Evolutionary conservation across 2,888 invertebrate species (phyloP).

Genomic region (Anoncus sp.): DNA sequence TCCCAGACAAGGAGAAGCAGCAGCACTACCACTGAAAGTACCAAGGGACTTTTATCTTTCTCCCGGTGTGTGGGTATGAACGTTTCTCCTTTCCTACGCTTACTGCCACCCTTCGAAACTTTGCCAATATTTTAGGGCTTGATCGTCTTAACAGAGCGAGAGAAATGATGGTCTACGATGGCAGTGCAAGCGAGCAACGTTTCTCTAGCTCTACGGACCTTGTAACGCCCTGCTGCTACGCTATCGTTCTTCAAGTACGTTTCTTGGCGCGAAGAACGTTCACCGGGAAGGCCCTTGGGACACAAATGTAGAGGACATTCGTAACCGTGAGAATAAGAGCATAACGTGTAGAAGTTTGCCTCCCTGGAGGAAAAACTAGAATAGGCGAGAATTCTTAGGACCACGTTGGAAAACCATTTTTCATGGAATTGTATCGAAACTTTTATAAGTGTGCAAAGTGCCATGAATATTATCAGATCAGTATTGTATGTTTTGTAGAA

Average conservation of each 20-base stretch:
- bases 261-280: conserved; percentile 40
- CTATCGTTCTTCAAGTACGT: conserved; percentile 47
- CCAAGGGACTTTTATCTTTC: conserved; percentile 72
- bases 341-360: conserved; percentile 42
- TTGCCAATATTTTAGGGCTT: conserved; percentile 80
- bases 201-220: conserved; percentile 69
- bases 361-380: conserved; percentile 25
- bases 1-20: conserved; percentile 43
- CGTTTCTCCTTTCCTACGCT: conserved; percentile 62
- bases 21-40: conserved; percentile 47
- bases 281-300: conserved; percentile 51
- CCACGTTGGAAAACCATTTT: conserved; percentile 36
- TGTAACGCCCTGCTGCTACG: conserved; percentile 72
- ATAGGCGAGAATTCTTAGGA: conserved; percentile 14
- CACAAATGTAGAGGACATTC: conserved; percentile 56
- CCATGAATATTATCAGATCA: not conserved
- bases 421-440: conserved; percentile 12
- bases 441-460: conserved; percentile 11
- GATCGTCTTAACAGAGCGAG: conserved; percentile 62
- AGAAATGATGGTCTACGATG: conserved; percentile 30
- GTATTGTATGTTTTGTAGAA: not conserved
- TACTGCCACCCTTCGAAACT: conserved; percentile 75
- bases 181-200: conserved; percentile 63
- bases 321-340: conserved; percentile 41
- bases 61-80: conserved; percentile 17